Conservation (phyloP, 1,140 invertebrate species). For the Lordiphosa clarofinis region DNA sequence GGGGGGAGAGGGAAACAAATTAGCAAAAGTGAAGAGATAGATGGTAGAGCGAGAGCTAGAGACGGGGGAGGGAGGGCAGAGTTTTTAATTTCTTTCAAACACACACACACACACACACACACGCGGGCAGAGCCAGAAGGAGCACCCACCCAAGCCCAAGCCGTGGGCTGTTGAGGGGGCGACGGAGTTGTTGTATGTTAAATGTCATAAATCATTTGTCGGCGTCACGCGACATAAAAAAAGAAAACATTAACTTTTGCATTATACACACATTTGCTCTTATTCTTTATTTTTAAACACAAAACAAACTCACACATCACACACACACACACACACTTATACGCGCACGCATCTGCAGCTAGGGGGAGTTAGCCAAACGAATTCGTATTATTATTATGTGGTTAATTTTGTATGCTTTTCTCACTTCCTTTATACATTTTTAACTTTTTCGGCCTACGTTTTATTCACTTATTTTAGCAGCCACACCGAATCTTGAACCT, state of each 20-base stretch:
- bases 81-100: conserved; percentile 9
- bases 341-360: conserved; percentile 13
- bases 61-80: background rate
- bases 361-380: conserved; percentile 18
- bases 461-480: too few relatives aligned
- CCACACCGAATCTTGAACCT: too few relatives aligned
- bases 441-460: too few relatives aligned
- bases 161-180: background rate
- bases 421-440: background rate
- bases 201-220: conserved; percentile 60
- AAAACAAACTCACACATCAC: conserved; percentile 15
- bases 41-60: background rate
- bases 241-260: conserved; percentile 34
- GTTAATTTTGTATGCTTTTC: background rate
- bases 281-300: conserved; percentile 18
- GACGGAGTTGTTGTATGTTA: conserved; percentile 37
- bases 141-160: conserved; percentile 36
- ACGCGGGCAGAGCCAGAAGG: conserved; percentile 17
- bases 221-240: conserved; percentile 39
- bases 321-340: conserved; percentile 17
- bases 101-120: conserved; percentile 7
- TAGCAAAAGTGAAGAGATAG: conserved; percentile 40
- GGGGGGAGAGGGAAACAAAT: conserved; percentile 22
- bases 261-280: conserved; percentile 16
- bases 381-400: conserved; percentile 5